Conservation (phyloP, 1,140 invertebrate species). For the Antheraea pernyi region DNA sequence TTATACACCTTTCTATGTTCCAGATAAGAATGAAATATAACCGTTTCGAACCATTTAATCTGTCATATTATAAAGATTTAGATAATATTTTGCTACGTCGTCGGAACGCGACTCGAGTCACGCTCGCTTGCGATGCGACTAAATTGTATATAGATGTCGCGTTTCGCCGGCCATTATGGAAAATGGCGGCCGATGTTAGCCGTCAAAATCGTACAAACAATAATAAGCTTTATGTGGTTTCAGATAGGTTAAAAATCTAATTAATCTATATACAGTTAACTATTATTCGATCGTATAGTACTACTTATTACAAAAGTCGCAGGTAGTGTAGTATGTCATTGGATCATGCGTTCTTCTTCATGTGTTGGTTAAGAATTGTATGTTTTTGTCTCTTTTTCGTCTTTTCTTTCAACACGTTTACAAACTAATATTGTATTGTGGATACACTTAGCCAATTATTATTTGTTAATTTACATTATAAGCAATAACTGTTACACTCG, state of each 20-base stretch:
- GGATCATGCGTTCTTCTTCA: slow-evolving; percentile 35
- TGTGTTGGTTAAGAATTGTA: slow-evolving; percentile 38
- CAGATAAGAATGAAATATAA: slow-evolving; percentile 20
- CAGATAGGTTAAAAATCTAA: slow-evolving; percentile 27
- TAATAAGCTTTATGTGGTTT: slow-evolving; percentile 25
- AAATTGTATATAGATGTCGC: slow-evolving; percentile 71
- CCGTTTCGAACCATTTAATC: slow-evolving; percentile 38
- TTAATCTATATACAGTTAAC: slow-evolving; percentile 33
- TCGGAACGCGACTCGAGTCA: slow-evolving; percentile 42
- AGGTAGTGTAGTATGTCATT: slow-evolving; percentile 32
- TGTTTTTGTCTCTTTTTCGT: slow-evolving; percentile 43
- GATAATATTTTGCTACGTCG: slow-evolving; percentile 47
- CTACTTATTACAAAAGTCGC: slow-evolving; percentile 49
- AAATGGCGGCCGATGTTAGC: slow-evolving; percentile 63
- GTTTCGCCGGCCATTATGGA: slow-evolving; percentile 62
- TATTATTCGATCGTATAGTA: slow-evolving; percentile 64
- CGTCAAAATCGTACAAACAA: slow-evolving; percentile 46
- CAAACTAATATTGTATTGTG: slow-evolving; percentile 49
- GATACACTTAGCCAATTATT: slow-evolving; percentile 46
- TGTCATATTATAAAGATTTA: slow-evolving; percentile 58
- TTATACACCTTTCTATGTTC: neutral
- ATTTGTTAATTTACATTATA: neutral
- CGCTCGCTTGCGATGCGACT: slow-evolving; percentile 64
- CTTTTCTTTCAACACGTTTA: slow-evolving; percentile 43
- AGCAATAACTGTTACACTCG: no score